Evolutionary conservation across 2,797 vertebrate genomes (phyloP).

Genomic region (Hylomyscus alleni): DNA sequence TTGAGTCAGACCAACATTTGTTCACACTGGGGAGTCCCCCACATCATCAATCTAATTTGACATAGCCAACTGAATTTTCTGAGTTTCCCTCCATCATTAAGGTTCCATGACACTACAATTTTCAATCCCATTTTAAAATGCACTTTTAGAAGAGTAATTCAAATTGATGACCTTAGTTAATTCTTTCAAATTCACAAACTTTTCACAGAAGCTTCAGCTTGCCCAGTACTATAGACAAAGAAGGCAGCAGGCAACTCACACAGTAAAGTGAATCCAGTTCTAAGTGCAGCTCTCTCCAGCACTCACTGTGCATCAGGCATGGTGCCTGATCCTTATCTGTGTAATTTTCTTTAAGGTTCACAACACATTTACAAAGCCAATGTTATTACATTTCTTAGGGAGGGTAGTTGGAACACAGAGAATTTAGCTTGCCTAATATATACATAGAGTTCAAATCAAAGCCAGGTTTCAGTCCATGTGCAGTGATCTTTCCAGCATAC

Average conservation of each 20-base stretch:
- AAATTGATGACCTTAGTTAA: background rate
- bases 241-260: background rate
- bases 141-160: background rate
- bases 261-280: background rate
- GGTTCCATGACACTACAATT: background rate
- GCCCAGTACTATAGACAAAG: background rate
- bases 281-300: background rate
- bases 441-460: background rate
- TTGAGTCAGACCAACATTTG: background rate
- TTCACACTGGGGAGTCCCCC: background rate
- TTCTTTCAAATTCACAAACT: background rate
- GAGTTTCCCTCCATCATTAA: background rate
- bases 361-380: background rate
- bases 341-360: background rate
- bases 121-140: constrained; percentile 57
- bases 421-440: constrained; percentile 7
- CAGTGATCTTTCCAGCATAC: background rate
- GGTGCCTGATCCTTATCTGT: background rate
- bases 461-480: background rate
- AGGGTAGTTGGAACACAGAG: background rate
- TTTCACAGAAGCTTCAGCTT: background rate
- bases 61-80: background rate
- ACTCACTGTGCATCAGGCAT: background rate
- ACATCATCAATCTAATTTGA: background rate
- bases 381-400: background rate